Evolutionary conservation across 2,797 vertebrate genomes (phyloP).

Genomic region (Mormyrus proboscirostris): DNA sequence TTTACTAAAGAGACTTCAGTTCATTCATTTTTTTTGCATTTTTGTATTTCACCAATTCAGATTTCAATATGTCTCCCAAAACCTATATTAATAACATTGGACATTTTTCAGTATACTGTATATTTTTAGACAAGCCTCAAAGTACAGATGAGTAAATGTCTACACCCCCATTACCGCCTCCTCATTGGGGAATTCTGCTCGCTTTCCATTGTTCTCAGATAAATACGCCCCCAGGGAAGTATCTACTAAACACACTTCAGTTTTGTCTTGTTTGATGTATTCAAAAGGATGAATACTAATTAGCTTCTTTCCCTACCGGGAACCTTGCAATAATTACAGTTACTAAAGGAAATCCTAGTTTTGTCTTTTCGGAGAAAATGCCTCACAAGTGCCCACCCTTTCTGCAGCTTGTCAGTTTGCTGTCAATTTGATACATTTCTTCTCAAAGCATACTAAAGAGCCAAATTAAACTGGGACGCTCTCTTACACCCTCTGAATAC

Average conservation of each 20-base stretch:
- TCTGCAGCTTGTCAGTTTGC: not conserved
- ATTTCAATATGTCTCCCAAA: not conserved
- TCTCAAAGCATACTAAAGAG: not conserved
- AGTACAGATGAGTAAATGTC: not conserved
- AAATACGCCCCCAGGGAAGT: conserved; percentile 15
- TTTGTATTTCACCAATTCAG: not conserved
- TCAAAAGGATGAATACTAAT: conserved; percentile 16
- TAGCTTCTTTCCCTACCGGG: conserved; percentile 15
- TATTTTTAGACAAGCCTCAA: conserved; percentile 1
- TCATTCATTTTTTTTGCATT: not conserved
- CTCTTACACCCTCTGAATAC: not conserved
- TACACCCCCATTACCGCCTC: not conserved
- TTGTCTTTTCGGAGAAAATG: not conserved
- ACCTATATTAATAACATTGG: not conserved
- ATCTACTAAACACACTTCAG: conserved; percentile 4
- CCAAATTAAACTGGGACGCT: not conserved
- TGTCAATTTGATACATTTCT: not conserved
- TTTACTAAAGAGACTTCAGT: not conserved
- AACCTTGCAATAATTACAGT: conserved; percentile 11
- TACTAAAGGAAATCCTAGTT: conserved; percentile 14
- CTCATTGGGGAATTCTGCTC: not conserved
- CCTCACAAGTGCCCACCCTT: not conserved
- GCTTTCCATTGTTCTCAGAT: conserved; percentile 5
- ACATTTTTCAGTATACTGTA: not conserved
- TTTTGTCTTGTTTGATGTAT: conserved; percentile 20